Base-by-base conservation (phyloP, 2,888 invertebrate genomes). In the Clepsis dumicolana region DNA sequence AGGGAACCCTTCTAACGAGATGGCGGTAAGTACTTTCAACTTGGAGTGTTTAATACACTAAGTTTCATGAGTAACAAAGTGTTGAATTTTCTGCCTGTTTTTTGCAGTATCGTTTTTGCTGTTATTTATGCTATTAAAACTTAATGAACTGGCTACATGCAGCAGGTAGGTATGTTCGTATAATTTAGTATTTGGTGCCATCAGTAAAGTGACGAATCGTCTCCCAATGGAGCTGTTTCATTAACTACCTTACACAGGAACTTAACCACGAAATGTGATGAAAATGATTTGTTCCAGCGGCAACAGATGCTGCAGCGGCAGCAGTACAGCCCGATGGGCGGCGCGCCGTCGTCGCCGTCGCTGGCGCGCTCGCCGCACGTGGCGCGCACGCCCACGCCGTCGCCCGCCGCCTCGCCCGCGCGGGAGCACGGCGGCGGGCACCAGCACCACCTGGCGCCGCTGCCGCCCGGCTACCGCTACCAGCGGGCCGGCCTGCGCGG, bases 401-500 rank as follows among this genome's bases (percentile, higher is more conserved):
- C 90, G 2, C 88, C 90, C 69, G 86, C 93, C 77, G 86, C 94
- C 64, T 91, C 92, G 1, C 91, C 92, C 64, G 89, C 90, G 44
- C 86, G 83, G 44, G 86, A 84, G 70, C 85, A 83, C 75, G 86
- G 83, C 61, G 86, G 84, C 53, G 80, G 80, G 4, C 94, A 94
- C 74, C 94, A 94, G 8, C 86, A 90, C 53, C 95, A 94, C 81
- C 73, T 71, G 0, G 91, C 95, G 59, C 95, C 96, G 0, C 78
- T 94, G n/a, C 94, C 95, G 1, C 93, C 94, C 25, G 92, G 94
- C 65, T 95, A 95, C 77, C 90, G 95, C 54, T 96, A 95, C 82
- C 92, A 94, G 74, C 95, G 95, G 77, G 89, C 95, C 2, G 96
- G 94, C 70, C 87, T 96, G 2, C 86, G 94, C 71, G 96, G 96